A percentile compares a stretch with the other conserved stretches of the same genome.
These are phyloP conservation scores for Lampris incognitus DNA, from an alignment of 2,113 vertebrate genomes.

Conservation along the genomic window DNA sequence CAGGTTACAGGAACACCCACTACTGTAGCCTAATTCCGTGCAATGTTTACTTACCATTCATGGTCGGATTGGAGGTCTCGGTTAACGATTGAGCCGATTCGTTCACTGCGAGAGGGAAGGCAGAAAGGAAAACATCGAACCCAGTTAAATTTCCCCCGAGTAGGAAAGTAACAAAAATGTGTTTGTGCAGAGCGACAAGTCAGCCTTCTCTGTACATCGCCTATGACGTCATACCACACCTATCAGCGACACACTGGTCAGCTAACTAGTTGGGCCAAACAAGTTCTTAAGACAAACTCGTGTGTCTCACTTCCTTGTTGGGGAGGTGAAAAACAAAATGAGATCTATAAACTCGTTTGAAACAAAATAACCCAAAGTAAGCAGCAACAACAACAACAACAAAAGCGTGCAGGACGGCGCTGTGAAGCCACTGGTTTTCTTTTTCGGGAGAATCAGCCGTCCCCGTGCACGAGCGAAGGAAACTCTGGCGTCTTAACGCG, in stretches of 20 bases:
- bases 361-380: background rate
- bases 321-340: background rate
- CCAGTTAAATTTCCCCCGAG: background rate
- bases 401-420: too few species aligned
- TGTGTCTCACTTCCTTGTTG: background rate
- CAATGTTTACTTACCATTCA: constrained; percentile 10
- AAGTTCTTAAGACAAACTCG: background rate
- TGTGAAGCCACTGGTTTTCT: too few species aligned
- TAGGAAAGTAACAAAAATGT: too few species aligned
- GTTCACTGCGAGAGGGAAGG: background rate
- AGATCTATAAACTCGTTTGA: background rate
- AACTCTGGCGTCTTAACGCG: background rate
- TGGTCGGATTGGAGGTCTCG: background rate
- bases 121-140: background rate
- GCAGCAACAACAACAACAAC: too few species aligned
- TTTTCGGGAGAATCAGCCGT: too few species aligned
- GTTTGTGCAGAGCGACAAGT: background rate
- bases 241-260: background rate
- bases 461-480: too few species aligned
- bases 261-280: background rate
- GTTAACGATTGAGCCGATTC: background rate
- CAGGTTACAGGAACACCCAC: too few species aligned
- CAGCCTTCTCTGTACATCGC: background rate
- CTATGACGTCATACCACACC: background rate
- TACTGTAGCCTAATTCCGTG: background rate